These are phyloP conservation scores for Antechinus flavipes DNA, from an alignment of 2,113 vertebrate genomes.

Conservation along the genomic window DNA sequence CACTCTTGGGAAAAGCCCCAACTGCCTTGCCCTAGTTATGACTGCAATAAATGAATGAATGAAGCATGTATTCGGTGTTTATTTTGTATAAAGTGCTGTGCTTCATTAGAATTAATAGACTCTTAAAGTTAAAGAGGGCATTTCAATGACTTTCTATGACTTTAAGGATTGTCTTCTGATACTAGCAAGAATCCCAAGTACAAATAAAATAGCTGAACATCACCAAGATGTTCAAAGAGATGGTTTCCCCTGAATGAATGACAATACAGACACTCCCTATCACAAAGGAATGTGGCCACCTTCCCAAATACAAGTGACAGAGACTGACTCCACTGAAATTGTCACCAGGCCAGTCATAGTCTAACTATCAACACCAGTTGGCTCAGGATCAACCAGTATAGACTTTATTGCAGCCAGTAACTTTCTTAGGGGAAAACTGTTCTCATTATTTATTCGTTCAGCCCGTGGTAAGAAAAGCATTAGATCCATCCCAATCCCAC, in stretches of 20 bases:
- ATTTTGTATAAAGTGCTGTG: background rate
- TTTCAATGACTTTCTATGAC: background rate
- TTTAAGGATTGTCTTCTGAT: background rate
- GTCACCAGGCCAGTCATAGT: background rate
- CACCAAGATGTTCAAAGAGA: background rate
- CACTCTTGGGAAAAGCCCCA: background rate
- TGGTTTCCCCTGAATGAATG: background rate
- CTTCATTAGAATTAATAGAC: background rate
- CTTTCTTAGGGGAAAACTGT: background rate
- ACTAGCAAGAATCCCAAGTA: background rate
- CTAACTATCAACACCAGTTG: background rate
- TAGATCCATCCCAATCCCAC: background rate
- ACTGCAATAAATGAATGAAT: background rate
- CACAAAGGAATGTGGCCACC: background rate
- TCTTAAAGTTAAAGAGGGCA: background rate
- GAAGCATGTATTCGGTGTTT: background rate
- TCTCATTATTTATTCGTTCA: background rate
- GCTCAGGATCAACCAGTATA: background rate
- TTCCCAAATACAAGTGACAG: background rate
- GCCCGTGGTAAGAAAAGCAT: background rate
- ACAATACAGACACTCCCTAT: background rate
- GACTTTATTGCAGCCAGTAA: background rate
- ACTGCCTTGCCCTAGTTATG: background rate
- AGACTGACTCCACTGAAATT: background rate
- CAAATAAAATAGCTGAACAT: background rate